phyloP scores from a whole-genome alignment of 1,140 invertebrate species.

The Triops cancriformis region DNA sequence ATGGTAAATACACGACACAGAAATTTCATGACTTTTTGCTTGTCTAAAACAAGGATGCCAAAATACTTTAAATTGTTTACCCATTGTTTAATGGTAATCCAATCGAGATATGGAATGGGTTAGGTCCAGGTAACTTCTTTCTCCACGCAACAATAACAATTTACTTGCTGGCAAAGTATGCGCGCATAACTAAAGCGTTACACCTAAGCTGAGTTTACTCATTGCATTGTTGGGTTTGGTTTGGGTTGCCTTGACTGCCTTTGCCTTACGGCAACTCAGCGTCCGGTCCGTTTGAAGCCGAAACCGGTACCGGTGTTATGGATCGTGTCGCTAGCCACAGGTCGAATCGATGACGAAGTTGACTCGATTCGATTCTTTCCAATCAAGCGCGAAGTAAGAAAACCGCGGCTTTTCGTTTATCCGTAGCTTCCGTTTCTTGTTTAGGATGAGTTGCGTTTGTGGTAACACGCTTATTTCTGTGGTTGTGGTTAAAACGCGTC shows the following conservation, averaged over 20 bases:
- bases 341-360: background rate
- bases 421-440: no score
- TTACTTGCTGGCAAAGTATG: slow-evolving; percentile 9
- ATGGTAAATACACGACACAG: no score
- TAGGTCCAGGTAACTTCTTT: background rate
- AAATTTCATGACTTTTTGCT: no score
- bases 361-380: background rate
- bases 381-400: background rate
- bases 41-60: no score
- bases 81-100: background rate
- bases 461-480: background rate
- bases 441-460: background rate
- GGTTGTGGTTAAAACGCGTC: background rate
- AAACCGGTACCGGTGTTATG: background rate
- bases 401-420: background rate
- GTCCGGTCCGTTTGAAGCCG: background rate
- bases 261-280: background rate
- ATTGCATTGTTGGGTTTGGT: background rate
- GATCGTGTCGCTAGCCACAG: background rate
- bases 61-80: background rate
- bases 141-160: background rate
- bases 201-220: background rate
- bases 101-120: background rate
- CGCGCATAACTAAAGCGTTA: slow-evolving; percentile 10
- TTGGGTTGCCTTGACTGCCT: slow-evolving; percentile 2